These are phyloP conservation scores for Paramormyrops hopkinsi DNA, from an alignment of 2,797 vertebrate genomes.

Conservation along the genomic window DNA sequence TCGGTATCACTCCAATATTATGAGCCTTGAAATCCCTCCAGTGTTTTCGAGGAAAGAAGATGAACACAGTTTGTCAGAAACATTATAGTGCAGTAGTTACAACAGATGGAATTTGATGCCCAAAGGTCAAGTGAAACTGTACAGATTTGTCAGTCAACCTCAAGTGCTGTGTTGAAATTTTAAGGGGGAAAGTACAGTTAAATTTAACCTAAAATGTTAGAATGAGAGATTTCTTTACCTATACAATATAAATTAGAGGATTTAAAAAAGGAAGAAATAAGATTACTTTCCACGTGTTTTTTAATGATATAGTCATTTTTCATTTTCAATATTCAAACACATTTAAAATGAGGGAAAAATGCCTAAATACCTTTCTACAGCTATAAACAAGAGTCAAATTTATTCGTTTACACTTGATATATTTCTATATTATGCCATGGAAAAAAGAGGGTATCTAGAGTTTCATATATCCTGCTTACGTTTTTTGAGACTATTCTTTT, in stretches of 20 bases:
- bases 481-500: neutral
- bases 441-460: neutral
- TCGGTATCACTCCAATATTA: neutral
- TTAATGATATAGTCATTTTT: neutral
- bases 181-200: neutral
- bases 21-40: neutral
- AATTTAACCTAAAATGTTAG: neutral
- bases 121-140: slow-evolving; percentile 12
- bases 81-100: neutral
- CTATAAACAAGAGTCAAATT: neutral
- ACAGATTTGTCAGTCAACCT: neutral
- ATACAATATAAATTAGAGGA: neutral
- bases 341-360: neutral
- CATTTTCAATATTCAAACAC: neutral
- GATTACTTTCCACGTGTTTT: neutral
- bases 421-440: neutral
- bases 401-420: neutral
- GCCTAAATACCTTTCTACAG: neutral
- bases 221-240: neutral
- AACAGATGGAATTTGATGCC: slow-evolving; percentile 9
- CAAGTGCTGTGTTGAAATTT: neutral
- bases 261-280: neutral
- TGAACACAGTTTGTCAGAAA: neutral
- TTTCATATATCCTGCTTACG: neutral
- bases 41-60: neutral